Conservation (phyloP, 92 coral and sea anemone species). For the Siderastrea radians region DNA sequence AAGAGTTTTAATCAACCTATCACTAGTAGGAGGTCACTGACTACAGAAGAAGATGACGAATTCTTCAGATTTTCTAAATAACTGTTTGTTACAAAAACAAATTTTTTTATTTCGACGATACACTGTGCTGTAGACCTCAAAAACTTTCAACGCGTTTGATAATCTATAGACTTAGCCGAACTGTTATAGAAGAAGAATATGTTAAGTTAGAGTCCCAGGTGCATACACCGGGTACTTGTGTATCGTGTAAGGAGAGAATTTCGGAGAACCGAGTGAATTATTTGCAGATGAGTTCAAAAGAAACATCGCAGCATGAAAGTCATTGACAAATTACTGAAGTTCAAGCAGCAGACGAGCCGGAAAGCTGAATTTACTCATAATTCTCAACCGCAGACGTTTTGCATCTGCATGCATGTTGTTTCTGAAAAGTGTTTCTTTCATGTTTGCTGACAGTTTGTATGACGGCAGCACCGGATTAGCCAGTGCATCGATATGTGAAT, state of each 20-base stretch:
- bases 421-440: neutral
- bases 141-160: neutral
- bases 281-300: constrained; percentile 4
- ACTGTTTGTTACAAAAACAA: constrained; percentile 13
- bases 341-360: neutral
- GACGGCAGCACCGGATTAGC: neutral
- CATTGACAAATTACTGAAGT: constrained; percentile 14
- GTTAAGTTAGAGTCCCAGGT: neutral
- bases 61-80: constrained; percentile 26
- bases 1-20: constrained; percentile 2
- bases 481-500: neutral
- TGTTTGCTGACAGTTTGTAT: neutral
- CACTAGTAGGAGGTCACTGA: neutral
- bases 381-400: neutral
- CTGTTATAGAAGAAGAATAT: neutral
- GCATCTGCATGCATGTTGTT: neutral
- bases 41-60: constrained; percentile 8
- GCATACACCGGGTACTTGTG: neutral
- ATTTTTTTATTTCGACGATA: neutral
- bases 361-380: neutral
- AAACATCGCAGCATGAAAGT: constrained; percentile 23
- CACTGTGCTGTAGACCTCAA: neutral
- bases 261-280: neutral
- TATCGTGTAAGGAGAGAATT: neutral
- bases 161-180: neutral